A percentile compares a stretch with the other conserved stretches of the same genome.
These are phyloP conservation scores for Athrips mouffetella DNA, from an alignment of 2,888 invertebrate genomes.

Conservation along the genomic window DNA sequence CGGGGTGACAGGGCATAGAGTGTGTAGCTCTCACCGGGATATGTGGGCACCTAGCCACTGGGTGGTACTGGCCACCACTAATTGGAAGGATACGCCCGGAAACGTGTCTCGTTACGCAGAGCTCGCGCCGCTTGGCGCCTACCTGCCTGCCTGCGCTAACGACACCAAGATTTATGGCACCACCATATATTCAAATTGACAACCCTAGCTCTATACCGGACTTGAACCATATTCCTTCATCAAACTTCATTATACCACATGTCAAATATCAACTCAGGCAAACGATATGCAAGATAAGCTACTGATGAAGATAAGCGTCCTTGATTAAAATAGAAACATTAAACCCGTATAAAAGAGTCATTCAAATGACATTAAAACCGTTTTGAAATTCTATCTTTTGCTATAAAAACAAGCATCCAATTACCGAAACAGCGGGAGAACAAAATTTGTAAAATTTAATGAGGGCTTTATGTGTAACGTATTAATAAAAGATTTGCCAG, in stretches of 20 bases:
- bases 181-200: slow-evolving; percentile 60
- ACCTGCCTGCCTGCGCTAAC: slow-evolving; percentile 49
- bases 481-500: slow-evolving; percentile 71
- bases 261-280: not conserved
- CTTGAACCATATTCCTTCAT: slow-evolving; percentile 1
- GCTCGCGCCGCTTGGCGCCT: slow-evolving; percentile 33
- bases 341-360: slow-evolving; percentile 5
- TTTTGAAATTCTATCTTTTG: slow-evolving; percentile 14
- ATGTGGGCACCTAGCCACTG: not conserved
- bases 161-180: slow-evolving; percentile 61
- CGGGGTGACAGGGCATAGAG: not conserved
- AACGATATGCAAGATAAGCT: not conserved
- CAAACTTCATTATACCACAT: not conserved
- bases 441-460: slow-evolving; percentile 37
- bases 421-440: slow-evolving; percentile 26
- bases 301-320: too few species aligned
- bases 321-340: slow-evolving; percentile 5
- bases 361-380: slow-evolving; percentile 6
- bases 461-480: slow-evolving; percentile 27
- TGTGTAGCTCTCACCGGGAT: slow-evolving; percentile 3
- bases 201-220: slow-evolving; percentile 36
- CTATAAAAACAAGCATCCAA: slow-evolving; percentile 13
- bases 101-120: slow-evolving; percentile 66
- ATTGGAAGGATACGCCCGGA: slow-evolving; percentile 71
- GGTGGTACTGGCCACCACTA: slow-evolving; percentile 36